These are phyloP conservation scores for Pleuronectes platessa DNA, from an alignment of 2,113 vertebrate species.

Conservation along the genomic window DNA sequence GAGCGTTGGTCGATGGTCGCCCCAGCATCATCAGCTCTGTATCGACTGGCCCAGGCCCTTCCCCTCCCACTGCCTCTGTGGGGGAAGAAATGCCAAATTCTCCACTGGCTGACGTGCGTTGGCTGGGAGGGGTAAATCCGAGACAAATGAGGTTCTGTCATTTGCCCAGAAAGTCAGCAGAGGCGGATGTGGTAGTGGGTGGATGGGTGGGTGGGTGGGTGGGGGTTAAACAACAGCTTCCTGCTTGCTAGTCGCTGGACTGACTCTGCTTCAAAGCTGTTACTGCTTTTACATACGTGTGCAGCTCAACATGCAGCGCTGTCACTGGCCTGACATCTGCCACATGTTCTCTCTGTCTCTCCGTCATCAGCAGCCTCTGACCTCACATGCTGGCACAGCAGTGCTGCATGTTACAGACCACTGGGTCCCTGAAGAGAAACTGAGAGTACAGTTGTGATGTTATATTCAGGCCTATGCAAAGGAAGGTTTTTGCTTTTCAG, in stretches of 20 bases:
- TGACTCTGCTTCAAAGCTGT: neutral
- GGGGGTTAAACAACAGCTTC: conserved; percentile 4
- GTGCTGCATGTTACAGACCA: neutral
- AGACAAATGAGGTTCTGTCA: conserved; percentile 42
- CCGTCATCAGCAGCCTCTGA: neutral
- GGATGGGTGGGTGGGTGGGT: neutral
- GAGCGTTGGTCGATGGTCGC: conserved; percentile 48
- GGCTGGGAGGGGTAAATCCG: conserved; percentile 29
- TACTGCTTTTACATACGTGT: neutral
- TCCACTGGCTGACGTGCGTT: conserved; percentile 9
- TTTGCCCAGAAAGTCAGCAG: conserved; percentile 24
- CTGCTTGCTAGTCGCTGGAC: conserved; percentile 16
- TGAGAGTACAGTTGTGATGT: neutral
- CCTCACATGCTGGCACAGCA: neutral
- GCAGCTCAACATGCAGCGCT: neutral
- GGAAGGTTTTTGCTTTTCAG: neutral
- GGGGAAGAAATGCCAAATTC: conserved; percentile 20
- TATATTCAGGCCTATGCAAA: neutral
- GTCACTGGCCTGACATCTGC: conserved; percentile 16
- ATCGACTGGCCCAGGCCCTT: conserved; percentile 8
- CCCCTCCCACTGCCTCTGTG: conserved; percentile 1
- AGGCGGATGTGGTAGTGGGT: neutral
- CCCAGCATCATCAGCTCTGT: conserved; percentile 30
- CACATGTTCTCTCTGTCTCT: conserved; percentile 3
- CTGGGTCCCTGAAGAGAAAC: neutral